Conservation (phyloP, 2,888 invertebrate genomes). For the Drosophila subsilvestris region DNA sequence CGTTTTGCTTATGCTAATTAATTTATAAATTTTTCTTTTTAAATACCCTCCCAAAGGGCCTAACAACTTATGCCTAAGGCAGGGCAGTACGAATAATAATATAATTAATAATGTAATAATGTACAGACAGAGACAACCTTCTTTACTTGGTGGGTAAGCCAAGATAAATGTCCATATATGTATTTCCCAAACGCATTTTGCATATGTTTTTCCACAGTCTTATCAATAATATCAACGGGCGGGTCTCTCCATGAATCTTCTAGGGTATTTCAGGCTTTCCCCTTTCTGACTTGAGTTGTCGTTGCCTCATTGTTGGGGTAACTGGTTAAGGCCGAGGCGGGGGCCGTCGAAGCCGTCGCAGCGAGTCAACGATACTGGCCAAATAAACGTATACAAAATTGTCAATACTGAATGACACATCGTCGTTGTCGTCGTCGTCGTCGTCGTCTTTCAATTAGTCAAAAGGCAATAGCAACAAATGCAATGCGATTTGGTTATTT, state of each 20-base stretch:
- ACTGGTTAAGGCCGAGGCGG: constrained; percentile 14
- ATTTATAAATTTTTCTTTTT: constrained; percentile 57
- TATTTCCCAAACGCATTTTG: too few species aligned
- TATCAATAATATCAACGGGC: too few species aligned
- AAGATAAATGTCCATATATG: too few species aligned
- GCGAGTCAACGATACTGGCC: constrained; percentile 17
- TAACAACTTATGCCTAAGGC: neutral
- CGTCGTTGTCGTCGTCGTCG: constrained; percentile 28
- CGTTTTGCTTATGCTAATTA: constrained; percentile 69
- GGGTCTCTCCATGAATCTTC: neutral
- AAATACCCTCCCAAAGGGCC: neutral
- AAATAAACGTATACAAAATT: constrained; percentile 33
- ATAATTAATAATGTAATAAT: too few species aligned
- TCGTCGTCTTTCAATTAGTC: constrained; percentile 51
- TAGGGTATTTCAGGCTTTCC: neutral
- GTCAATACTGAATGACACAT: constrained; percentile 69
- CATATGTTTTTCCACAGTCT: too few species aligned
- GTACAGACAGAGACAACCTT: too few species aligned
- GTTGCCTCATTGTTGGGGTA: neutral
- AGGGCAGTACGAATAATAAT: too few species aligned
- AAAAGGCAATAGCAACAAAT: constrained; percentile 53
- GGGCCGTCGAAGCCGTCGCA: constrained; percentile 19
- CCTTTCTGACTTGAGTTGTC: neutral
- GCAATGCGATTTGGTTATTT: constrained; percentile 40
- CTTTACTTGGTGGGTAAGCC: too few species aligned